A percentile compares a stretch with the other conserved stretches of the same genome.
phyloP scores from a whole-genome alignment of 1,140 invertebrate genomes.

The Lepidostoma basale region DNA sequence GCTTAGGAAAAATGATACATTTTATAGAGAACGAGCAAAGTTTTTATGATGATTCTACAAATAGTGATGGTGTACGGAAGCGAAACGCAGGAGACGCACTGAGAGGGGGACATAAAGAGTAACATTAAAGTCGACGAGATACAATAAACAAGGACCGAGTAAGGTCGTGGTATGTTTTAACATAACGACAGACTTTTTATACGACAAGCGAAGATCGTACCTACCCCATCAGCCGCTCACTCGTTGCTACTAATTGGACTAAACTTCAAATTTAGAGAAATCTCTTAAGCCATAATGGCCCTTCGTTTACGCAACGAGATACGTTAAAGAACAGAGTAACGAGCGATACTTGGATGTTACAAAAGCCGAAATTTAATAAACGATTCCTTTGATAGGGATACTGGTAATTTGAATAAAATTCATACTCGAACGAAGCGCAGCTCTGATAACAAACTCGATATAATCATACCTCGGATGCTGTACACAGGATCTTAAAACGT shows the following conservation, averaged over 20 bases:
- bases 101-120: background rate
- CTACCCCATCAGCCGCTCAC: background rate
- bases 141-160: constrained; percentile 9
- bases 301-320: background rate
- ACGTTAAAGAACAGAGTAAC: background rate
- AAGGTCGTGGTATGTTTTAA: background rate
- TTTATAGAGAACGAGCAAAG: too few species aligned
- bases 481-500: background rate
- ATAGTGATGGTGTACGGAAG: too few species aligned
- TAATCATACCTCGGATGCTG: background rate
- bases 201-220: background rate
- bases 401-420: background rate
- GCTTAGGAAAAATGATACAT: too few species aligned
- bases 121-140: constrained; percentile 8
- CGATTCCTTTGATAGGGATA: too few species aligned
- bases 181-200: background rate
- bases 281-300: too few species aligned
- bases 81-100: too few species aligned
- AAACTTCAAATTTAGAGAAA: background rate
- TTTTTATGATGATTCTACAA: too few species aligned
- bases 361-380: too few species aligned
- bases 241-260: background rate
- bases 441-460: background rate
- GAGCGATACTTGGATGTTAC: background rate
- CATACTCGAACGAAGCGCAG: background rate